Base-by-base conservation (phyloP, 2,797 vertebrate genomes). In the Podarcis lilfordi region DNA sequence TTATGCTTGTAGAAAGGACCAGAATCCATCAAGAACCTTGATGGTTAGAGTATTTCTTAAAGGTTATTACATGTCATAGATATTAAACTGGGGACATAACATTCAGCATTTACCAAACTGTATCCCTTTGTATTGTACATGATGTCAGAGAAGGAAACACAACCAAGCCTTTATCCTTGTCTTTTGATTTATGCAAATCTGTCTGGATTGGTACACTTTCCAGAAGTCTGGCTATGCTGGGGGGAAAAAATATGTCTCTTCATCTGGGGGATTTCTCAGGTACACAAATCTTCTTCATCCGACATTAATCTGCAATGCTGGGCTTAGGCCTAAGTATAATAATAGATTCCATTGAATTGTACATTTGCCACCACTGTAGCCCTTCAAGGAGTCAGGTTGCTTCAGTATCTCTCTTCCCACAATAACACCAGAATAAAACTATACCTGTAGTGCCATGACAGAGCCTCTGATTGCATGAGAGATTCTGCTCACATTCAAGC, bases 111-210 rank as follows among this genome's bases (percentile, higher is more conserved):
- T 82, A 66, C n/a, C 13, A 4, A 83, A 81, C 82, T 79, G 50
- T 83, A 55, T 78, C 76, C 40, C 45, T 84, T 79, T 80, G 40
- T 74, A 80, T 55, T 87, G 76, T 80, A 84, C 55, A 72, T 64
- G 69, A 27, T 77, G n/a, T 40, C 43, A 83, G 61, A 85, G 27
- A 84, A 80, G 43, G 29, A 86, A n/a, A 85, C 15, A 72, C 6
- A 61, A 71, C 45, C 84, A 88, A 88, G 43, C 68, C 75, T 86
- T 68, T 68, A n/a, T 29, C 21, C 68, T 40, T 78, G 64, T 68
- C 68, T 78, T 83, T 75, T 80, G 59, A 88, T 83, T 79, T 80
- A 83, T 88, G 75, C 68, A 91, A 88, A 91, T 91, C 84, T 91
- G 74, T 68, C 25, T 45, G 75, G 80, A 80, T 50, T 43, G n/a